Base-by-base conservation (phyloP, 2,888 invertebrate species). In the Epicampocera succincta region DNA sequence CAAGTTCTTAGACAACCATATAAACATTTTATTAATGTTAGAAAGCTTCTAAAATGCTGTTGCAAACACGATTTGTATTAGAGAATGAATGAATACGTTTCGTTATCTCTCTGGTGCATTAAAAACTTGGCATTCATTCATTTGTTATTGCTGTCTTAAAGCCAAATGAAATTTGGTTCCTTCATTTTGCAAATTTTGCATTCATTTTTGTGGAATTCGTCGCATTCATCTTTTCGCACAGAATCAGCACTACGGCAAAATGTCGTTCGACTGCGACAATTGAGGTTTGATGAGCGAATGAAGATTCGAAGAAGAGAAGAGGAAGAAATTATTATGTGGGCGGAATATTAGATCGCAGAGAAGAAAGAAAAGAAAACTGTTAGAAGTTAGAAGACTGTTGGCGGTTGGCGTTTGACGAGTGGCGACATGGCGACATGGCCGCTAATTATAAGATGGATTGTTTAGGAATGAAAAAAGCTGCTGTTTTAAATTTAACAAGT, bases 121-220 rank as follows among this genome's bases (percentile, higher is more conserved):
- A 15, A 52, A 15, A 63, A 17, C n/a, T 56, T 21, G 15, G 54
- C 60, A 72, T 60, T 72, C 38, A 78, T 60, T 72, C 38, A 78
- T 71, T 71, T 65, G 17, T 44, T 71, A 48, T 29, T 77, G 72
- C 78, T 78, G 72, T 52, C 50, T 71, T 21, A 3, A 48, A 71
- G 52, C 11, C 29, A 29, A 61, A 65, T 17, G 17, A 40, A 65
- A 6, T 13, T 48, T n/a, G n/a, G n/a, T 60, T 25, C 6, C 21
- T 48, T 21, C 3, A 13, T 21, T 15, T 63, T 29, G 19, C 6
- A 19, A 9, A 13, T 17, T 56, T 15, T 38, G 54, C 17, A 42
- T 12, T 65, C 12, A 33, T 56, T 38, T 2, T 68, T 46, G 44
- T 19, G 8, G 9, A 5, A 54, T 61, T 38, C 52, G n/a, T 50